These are phyloP conservation scores for Scolopax rusticola DNA, from an alignment of 2,797 vertebrate species.

Conservation along the genomic window DNA sequence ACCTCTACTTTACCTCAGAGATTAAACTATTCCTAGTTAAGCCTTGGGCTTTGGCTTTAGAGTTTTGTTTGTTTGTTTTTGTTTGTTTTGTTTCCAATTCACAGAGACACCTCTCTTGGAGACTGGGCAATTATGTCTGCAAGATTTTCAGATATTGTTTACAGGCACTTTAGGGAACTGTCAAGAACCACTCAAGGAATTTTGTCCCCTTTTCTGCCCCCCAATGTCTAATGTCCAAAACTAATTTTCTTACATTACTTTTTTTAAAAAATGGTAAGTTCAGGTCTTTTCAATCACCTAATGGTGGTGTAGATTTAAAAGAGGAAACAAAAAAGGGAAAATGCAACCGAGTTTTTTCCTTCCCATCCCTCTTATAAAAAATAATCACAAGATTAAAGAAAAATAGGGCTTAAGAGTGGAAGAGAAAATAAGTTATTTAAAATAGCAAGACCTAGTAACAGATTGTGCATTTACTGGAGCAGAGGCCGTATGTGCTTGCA, in stretches of 20 bases:
- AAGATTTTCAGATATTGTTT: neutral
- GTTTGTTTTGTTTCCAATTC: neutral
- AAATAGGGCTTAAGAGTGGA: neutral
- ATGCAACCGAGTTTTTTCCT: neutral
- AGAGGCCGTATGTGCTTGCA: neutral
- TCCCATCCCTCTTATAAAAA: neutral
- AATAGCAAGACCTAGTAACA: neutral
- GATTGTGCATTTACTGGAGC: neutral
- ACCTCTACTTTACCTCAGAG: neutral
- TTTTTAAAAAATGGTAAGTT: neutral
- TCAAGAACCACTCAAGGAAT: neutral
- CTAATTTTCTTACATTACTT: neutral
- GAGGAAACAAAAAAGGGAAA: neutral
- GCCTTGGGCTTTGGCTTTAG: neutral
- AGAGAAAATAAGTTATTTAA: neutral
- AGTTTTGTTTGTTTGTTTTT: no score
- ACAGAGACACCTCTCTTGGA: neutral
- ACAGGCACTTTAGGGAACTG: neutral
- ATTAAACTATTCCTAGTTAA: neutral
- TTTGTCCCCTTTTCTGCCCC: no score
- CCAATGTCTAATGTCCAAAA: fast-evolving
- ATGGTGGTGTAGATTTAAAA: neutral
- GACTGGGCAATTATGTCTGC: neutral
- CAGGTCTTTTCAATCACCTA: neutral
- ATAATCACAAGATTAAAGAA: neutral